These are phyloP conservation scores for Scarus forsteni DNA, from an alignment of 2,797 vertebrate species.

Conservation along the genomic window DNA sequence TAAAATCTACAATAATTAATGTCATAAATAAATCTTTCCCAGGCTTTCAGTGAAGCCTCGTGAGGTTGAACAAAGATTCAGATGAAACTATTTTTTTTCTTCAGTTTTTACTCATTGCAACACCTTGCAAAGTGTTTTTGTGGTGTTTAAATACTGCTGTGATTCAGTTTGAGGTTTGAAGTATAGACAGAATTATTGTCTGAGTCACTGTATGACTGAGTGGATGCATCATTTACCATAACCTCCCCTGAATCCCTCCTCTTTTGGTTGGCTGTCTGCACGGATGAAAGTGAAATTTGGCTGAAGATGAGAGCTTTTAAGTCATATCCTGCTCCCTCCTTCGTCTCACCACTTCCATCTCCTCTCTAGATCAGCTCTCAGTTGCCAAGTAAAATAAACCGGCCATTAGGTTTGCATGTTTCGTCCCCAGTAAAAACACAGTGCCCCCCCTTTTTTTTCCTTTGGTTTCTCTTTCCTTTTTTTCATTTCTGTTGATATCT, in stretches of 20 bases:
- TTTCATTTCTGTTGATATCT: slow-evolving; percentile 57
- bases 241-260: slow-evolving; percentile 13
- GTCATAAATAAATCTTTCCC: too few species aligned
- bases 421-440: slow-evolving; percentile 61
- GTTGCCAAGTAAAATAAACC: slow-evolving; percentile 73
- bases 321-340: slow-evolving; percentile 53
- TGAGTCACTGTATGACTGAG: slow-evolving; percentile 52
- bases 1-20: too few species aligned
- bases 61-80: not conserved
- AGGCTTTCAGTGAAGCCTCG: not conserved
- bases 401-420: slow-evolving; percentile 55
- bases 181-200: slow-evolving; percentile 8
- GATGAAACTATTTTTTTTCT: not conserved
- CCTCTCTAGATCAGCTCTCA: slow-evolving; percentile 42
- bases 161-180: not conserved
- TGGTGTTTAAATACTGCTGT: not conserved
- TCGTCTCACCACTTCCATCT: slow-evolving; percentile 28
- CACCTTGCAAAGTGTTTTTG: not conserved
- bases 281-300: slow-evolving; percentile 58
- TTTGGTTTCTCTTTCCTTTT: slow-evolving; percentile 13
- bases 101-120: not conserved
- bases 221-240: slow-evolving; percentile 57
- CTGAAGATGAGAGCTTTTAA: slow-evolving; percentile 52
- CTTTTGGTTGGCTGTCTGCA: slow-evolving; percentile 6
- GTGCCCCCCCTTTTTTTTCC: slow-evolving; percentile 27